A percentile compares a stretch with the other conserved stretches of the same genome.
These are phyloP conservation scores for Mycalesis mineus DNA, from an alignment of 2,888 invertebrate genomes.

Conservation along the genomic window DNA sequence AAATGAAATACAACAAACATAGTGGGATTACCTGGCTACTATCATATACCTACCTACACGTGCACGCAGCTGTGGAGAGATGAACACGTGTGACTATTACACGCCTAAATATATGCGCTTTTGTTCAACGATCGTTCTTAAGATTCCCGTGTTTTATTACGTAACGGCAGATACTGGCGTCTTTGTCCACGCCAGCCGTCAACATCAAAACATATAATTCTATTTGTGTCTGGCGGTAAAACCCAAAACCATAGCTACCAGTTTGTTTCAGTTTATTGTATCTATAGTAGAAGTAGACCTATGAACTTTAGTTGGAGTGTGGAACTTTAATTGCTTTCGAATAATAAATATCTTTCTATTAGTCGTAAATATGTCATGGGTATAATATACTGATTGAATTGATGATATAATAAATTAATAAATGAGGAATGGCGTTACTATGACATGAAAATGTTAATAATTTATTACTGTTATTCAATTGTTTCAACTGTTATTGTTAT, in stretches of 20 bases:
- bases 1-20: neutral
- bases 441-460: no score
- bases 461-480: no score
- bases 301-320: no score
- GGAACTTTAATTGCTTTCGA: no score
- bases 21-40: slow-evolving; percentile 43
- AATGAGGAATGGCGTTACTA: no score
- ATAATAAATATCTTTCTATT: no score
- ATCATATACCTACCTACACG: slow-evolving; percentile 49
- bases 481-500: no score
- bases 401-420: no score
- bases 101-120: slow-evolving; percentile 22
- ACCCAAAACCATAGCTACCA: neutral
- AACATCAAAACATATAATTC: neutral
- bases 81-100: slow-evolving; percentile 50
- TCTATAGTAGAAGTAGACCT: neutral
- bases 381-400: no score
- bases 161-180: slow-evolving; percentile 7
- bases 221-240: neutral
- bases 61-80: slow-evolving; percentile 60
- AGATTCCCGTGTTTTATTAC: slow-evolving; percentile 26
- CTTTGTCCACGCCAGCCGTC: neutral
- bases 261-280: neutral
- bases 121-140: slow-evolving; percentile 17
- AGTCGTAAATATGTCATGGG: no score